Percentiles rank a stretch among this genome's conserved stretches.
These are phyloP conservation scores for Acrobeloides nanus DNA, from an alignment of 2,888 invertebrate species.

Conservation along the genomic window DNA sequence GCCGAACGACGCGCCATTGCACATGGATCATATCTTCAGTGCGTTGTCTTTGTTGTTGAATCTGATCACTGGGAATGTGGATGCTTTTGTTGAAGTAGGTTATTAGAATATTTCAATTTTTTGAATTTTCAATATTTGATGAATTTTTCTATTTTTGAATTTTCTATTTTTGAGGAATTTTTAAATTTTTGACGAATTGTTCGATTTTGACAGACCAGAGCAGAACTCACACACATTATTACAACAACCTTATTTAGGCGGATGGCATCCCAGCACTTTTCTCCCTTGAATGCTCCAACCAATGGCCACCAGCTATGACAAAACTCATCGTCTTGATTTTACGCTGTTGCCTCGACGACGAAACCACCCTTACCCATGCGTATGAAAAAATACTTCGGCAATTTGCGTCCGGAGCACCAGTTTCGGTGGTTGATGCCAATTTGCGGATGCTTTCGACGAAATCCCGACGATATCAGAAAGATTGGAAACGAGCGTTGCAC, in stretches of 20 bases:
- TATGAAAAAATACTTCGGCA: slow-evolving; percentile 16
- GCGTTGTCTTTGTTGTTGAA: slow-evolving; percentile 33
- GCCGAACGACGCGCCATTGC: not conserved
- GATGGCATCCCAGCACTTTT: no score
- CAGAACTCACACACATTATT: no score
- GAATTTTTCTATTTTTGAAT: no score
- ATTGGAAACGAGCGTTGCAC: slow-evolving; percentile 8
- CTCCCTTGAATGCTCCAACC: no score
- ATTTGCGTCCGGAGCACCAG: slow-evolving; percentile 7
- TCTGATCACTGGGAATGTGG: slow-evolving; percentile 26
- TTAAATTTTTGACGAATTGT: no score
- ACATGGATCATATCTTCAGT: no score
- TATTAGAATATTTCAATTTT: not conserved
- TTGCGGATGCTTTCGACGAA: slow-evolving; percentile 8
- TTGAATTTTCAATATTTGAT: no score
- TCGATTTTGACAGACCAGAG: no score
- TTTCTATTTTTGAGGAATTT: no score
- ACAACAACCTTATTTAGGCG: no score
- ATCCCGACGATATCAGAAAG: slow-evolving; percentile 11
- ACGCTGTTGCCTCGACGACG: slow-evolving; percentile 39
- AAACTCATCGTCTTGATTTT: slow-evolving; percentile 31
- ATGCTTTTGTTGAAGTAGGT: slow-evolving; percentile 27
- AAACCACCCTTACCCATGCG: slow-evolving; percentile 11
- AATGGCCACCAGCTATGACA: no score
- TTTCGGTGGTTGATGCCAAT: slow-evolving; percentile 9